phyloP scores from a whole-genome alignment of 2,888 invertebrate species.

The Danaus chrysippus region DNA sequence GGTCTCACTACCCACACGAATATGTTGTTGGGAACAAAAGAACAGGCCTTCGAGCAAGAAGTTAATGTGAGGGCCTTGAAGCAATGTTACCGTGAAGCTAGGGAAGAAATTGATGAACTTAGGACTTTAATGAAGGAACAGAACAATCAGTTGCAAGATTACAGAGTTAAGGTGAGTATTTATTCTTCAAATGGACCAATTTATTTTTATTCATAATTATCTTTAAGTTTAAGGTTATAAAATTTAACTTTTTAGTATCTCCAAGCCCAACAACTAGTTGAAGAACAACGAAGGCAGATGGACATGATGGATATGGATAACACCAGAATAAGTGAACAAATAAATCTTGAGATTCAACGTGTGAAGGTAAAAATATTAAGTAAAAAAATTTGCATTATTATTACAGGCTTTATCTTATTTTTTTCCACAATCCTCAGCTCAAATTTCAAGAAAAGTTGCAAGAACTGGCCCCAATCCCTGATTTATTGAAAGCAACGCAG shows the following conservation, averaged over 20 bases:
- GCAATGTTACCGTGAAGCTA: constrained; percentile 81
- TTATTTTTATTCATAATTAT: neutral
- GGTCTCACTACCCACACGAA: constrained; percentile 60
- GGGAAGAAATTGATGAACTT: constrained; percentile 78
- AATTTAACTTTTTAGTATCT: constrained; percentile 61
- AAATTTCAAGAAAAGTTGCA: constrained; percentile 86
- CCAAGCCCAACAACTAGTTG: constrained; percentile 84
- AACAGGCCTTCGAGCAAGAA: constrained; percentile 81
- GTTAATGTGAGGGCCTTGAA: constrained; percentile 62
- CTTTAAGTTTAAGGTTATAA: neutral
- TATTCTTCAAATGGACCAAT: neutral
- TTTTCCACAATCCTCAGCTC: constrained; percentile 39
- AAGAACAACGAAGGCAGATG: constrained; percentile 84
- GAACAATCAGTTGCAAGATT: constrained; percentile 83
- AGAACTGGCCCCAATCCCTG: constrained; percentile 84
- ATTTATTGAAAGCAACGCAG: constrained; percentile 83
- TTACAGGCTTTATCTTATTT: no score
- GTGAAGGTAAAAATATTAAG: constrained; percentile 71
- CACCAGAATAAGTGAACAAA: constrained; percentile 84
- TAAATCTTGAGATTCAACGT: constrained; percentile 83
- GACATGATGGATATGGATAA: constrained; percentile 86
- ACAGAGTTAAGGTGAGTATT: constrained; percentile 79
- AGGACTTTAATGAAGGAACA: constrained; percentile 82
- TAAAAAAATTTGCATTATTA: no score
- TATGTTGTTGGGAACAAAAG: constrained; percentile 76